Conservation (phyloP, 2,797 vertebrate genomes). For the Sphenodon punctatus region DNA sequence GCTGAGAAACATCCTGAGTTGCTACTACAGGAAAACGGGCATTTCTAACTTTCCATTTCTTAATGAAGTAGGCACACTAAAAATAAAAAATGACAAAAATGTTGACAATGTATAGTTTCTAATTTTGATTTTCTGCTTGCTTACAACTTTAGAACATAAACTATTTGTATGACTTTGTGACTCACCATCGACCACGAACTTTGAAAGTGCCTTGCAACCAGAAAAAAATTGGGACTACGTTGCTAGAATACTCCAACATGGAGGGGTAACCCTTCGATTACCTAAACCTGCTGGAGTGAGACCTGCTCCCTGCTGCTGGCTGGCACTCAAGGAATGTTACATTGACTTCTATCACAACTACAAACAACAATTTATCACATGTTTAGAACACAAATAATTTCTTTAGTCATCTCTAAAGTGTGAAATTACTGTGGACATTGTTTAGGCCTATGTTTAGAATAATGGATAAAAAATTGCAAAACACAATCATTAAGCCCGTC, state of each 20-base stretch:
- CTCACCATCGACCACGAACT: no score
- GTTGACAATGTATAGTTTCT: no score
- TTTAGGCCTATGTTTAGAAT: constrained; percentile 12
- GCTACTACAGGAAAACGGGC: no score
- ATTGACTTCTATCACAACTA: neutral
- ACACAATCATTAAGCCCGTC: neutral
- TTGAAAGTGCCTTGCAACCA: no score
- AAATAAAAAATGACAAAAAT: no score
- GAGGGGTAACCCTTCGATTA: neutral
- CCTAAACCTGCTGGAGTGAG: fast-evolving
- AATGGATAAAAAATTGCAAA: neutral
- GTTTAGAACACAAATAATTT: neutral
- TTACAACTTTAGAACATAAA: no score
- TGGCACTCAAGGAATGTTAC: neutral
- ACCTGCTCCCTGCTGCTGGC: neutral
- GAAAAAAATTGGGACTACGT: no score
- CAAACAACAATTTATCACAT: neutral
- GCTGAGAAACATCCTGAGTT: no score
- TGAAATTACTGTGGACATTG: neutral
- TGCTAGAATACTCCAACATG: neutral
- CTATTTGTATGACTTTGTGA: no score
- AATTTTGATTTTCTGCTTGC: no score
- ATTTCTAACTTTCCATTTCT: no score
- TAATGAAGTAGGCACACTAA: no score
- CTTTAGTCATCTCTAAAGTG: neutral